Percentiles rank a stretch among this genome's conserved stretches.
These are phyloP conservation scores for Aphyosemion australe DNA, from an alignment of 2,113 vertebrate species.

Conservation along the genomic window DNA sequence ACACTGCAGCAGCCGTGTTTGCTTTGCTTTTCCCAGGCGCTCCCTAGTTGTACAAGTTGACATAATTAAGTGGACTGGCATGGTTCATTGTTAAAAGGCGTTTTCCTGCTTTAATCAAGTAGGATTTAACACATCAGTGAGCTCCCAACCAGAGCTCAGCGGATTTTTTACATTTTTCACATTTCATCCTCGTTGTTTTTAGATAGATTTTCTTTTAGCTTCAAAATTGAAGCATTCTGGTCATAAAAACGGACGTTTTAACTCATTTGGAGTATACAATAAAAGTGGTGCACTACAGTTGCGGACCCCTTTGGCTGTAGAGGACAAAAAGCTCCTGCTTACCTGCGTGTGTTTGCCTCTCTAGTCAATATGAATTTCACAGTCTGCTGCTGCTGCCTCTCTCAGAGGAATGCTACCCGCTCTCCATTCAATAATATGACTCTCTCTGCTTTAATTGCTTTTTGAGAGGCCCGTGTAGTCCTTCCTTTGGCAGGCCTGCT, in stretches of 20 bases:
- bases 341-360: conserved; percentile 76
- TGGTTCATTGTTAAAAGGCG: conserved; percentile 65
- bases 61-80: conserved; percentile 78
- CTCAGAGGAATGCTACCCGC: conserved; percentile 68
- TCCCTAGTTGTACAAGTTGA: conserved; percentile 60
- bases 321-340: conserved; percentile 58
- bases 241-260: conserved; percentile 40
- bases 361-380: conserved; percentile 78
- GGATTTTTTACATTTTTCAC: conserved; percentile 37
- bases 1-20: conserved; percentile 65
- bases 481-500: conserved; percentile 61
- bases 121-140: conserved; percentile 79
- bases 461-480: conserved; percentile 69
- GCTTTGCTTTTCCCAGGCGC: conserved; percentile 70
- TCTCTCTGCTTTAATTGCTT: conserved; percentile 75
- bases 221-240: not conserved
- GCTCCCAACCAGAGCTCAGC: conserved; percentile 55
- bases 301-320: conserved; percentile 42
- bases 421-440: conserved; percentile 74
- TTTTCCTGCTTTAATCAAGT: conserved; percentile 79
- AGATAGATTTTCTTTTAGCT: not conserved
- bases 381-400: conserved; percentile 74
- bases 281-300: conserved; percentile 35
- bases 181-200: conserved; percentile 49
- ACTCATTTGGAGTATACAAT: conserved; percentile 23